Percentiles rank a stretch among this genome's conserved stretches.
These are phyloP conservation scores for Characodon lateralis DNA, from an alignment of 2,797 vertebrate genomes.

Conservation along the genomic window DNA sequence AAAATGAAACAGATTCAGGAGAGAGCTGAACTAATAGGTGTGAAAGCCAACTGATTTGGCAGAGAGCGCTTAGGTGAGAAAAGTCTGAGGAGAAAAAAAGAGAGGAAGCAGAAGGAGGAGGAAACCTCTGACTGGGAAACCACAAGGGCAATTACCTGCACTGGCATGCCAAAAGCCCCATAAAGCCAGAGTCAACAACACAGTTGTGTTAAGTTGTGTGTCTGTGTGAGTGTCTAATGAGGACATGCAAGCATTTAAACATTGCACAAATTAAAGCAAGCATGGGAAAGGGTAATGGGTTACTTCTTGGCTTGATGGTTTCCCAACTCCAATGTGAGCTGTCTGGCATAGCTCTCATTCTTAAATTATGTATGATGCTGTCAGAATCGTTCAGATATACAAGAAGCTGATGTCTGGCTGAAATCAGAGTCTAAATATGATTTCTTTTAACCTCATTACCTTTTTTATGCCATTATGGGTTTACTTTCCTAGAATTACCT, in stretches of 20 bases:
- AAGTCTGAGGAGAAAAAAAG: constrained; percentile 55
- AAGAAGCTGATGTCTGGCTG: constrained; percentile 12
- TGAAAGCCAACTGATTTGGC: constrained; percentile 27
- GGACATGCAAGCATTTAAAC: constrained; percentile 72
- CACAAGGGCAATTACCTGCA: constrained; percentile 82
- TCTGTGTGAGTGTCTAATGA: constrained; percentile 68
- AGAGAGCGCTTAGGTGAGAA: constrained; percentile 50
- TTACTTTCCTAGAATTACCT: constrained; percentile 7
- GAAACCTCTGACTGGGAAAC: constrained; percentile 72
- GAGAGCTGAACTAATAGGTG: constrained; percentile 16
- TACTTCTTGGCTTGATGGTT: constrained; percentile 54
- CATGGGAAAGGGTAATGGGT: constrained; percentile 43
- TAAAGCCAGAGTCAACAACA: constrained; percentile 83
- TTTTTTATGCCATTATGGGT: constrained; percentile 2
- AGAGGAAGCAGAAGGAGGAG: constrained; percentile 62
- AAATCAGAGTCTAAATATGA: constrained; percentile 27
- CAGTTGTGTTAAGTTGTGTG: constrained; percentile 76
- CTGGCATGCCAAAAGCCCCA: constrained; percentile 80
- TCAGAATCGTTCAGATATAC: constrained; percentile 26
- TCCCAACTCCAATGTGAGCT: constrained; percentile 23
- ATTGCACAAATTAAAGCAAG: constrained; percentile 71
- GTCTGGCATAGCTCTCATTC: constrained; percentile 28
- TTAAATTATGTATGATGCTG: constrained; percentile 55
- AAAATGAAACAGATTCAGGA: not conserved
- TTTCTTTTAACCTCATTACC: constrained; percentile 16